Percentiles rank a stretch among this genome's conserved stretches.
phyloP scores from a whole-genome alignment of 2,797 vertebrate genomes.

The Sebastes kiyomatsui region DNA sequence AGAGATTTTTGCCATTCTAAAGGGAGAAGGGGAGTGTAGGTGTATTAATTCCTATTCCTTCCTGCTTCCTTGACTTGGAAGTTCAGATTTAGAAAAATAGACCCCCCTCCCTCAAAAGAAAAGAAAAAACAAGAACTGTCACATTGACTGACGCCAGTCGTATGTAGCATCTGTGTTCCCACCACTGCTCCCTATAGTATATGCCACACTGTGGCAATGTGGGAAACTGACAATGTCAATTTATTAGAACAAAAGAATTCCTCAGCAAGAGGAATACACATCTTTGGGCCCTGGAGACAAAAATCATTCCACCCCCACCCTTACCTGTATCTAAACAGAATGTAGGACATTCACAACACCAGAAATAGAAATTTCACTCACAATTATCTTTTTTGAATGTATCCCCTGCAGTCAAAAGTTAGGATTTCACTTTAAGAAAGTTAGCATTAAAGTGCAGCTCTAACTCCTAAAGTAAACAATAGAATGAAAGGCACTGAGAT shows the following conservation, averaged over 20 bases:
- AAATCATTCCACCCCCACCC: conserved; percentile 76
- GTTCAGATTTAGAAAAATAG: conserved; percentile 79
- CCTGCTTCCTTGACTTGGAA: conserved; percentile 78
- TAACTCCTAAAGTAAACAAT: conserved; percentile 69
- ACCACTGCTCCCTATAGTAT: conserved; percentile 79
- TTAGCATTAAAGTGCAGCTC: no score
- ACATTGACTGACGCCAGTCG: conserved; percentile 80
- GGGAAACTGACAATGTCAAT: conserved; percentile 85
- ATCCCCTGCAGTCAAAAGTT: conserved; percentile 81
- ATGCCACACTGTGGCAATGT: conserved; percentile 75
- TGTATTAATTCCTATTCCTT: conserved; percentile 79
- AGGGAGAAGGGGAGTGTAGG: conserved; percentile 77
- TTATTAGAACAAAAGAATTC: conserved; percentile 85
- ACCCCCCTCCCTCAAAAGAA: conserved; percentile 61
- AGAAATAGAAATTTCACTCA: conserved; percentile 81
- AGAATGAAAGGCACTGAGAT: not conserved
- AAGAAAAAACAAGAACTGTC: conserved; percentile 73
- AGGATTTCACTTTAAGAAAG: conserved; percentile 66
- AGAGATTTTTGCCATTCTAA: conserved; percentile 75
- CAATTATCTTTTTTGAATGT: conserved; percentile 77
- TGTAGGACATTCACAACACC: conserved; percentile 81
- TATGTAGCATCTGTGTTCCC: conserved; percentile 73
- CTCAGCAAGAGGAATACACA: conserved; percentile 74
- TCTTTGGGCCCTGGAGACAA: conserved; percentile 81
- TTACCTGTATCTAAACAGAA: conserved; percentile 84